These are phyloP conservation scores for Zeus faber DNA, from an alignment of 2,113 vertebrate species.

Conservation along the genomic window DNA sequence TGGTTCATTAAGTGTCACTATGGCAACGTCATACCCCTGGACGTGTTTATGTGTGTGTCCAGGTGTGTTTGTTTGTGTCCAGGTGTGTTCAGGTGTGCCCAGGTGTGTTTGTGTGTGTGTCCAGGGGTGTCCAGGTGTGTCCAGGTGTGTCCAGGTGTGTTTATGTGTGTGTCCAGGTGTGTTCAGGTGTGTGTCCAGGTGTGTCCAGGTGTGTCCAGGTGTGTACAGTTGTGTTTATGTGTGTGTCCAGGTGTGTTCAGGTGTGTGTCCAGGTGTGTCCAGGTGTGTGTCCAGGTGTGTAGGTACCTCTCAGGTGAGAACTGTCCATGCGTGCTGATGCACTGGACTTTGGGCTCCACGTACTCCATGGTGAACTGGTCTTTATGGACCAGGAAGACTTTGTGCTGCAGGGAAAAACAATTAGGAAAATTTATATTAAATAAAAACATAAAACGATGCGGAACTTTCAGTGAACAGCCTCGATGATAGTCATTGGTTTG, in stretches of 20 bases:
- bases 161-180: neutral
- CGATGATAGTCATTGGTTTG: too few species aligned
- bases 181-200: neutral
- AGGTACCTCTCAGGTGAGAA: constrained; percentile 84
- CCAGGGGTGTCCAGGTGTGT: neutral
- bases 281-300: too few species aligned
- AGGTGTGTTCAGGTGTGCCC: neutral
- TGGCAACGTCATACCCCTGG: too few species aligned
- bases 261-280: neutral
- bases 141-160: neutral
- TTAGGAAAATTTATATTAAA: too few species aligned
- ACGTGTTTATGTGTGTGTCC: neutral
- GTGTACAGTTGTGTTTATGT: neutral
- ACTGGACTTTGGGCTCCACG: constrained; percentile 80
- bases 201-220: neutral
- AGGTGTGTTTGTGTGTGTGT: neutral
- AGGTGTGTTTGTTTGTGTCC: neutral
- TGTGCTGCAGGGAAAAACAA: too few species aligned
- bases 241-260: neutral
- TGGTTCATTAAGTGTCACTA: too few species aligned
- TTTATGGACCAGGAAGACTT: constrained; percentile 80
- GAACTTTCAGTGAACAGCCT: too few species aligned
- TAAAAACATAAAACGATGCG: too few species aligned
- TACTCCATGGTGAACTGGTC: constrained; percentile 83
- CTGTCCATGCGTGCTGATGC: constrained; percentile 82